Conservation (phyloP, 2,888 invertebrate species). For the Fragum fragum region DNA sequence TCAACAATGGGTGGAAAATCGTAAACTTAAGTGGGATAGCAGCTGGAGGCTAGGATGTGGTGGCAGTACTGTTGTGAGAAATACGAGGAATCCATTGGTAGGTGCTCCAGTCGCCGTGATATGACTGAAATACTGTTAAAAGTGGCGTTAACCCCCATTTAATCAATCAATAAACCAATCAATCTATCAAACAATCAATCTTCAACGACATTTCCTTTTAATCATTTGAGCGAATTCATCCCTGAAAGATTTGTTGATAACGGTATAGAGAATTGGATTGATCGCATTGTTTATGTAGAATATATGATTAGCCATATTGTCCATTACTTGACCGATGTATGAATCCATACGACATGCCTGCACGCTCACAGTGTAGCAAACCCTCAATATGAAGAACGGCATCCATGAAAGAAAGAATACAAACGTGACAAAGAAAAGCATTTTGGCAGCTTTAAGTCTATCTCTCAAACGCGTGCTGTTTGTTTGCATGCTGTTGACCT, state of each 20-base stretch:
- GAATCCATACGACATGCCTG: constrained; percentile 35
- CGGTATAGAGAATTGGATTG: constrained; percentile 69
- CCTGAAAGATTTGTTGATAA: constrained; percentile 65
- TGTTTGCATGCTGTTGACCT: neutral
- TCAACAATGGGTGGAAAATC: too few species aligned
- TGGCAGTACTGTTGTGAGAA: too few species aligned
- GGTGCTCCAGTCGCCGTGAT: too few species aligned
- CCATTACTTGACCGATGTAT: constrained; percentile 29
- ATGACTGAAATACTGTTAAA: too few species aligned
- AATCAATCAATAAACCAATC: too few species aligned
- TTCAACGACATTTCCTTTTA: constrained; percentile 12
- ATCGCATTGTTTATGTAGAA: constrained; percentile 69
- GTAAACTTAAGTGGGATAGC: too few species aligned
- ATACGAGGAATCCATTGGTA: too few species aligned
- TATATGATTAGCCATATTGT: constrained; percentile 57
- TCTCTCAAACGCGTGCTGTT: constrained; percentile 16
- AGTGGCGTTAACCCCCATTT: too few species aligned
- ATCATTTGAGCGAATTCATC: constrained; percentile 49
- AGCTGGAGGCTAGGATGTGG: too few species aligned
- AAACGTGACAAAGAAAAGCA: constrained; percentile 68
- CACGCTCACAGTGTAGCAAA: constrained; percentile 27
- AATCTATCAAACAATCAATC: too few species aligned
- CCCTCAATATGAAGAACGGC: constrained; percentile 64
- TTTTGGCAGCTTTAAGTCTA: constrained; percentile 67
- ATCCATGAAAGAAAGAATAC: constrained; percentile 70